Percentiles rank a stretch among this genome's conserved stretches.
phyloP scores from a whole-genome alignment of 1,140 invertebrate species.

The Drosophila eugracilis region DNA sequence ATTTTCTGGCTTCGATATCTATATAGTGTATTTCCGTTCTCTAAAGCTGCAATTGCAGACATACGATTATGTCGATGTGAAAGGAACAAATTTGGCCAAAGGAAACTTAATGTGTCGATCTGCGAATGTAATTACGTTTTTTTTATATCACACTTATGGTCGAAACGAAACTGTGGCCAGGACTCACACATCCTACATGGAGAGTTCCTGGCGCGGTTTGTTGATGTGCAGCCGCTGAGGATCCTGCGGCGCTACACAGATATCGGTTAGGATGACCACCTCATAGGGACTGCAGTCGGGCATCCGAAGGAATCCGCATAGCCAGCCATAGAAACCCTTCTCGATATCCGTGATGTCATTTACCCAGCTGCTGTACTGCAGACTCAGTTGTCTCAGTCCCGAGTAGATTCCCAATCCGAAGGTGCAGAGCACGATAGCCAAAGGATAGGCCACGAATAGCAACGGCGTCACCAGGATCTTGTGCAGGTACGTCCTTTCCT shows the following conservation, averaged over 20 bases:
- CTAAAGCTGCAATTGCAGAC: conserved; percentile 68
- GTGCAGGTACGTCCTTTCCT: conserved; percentile 88
- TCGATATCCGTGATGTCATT: conserved; percentile 90
- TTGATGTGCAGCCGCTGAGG: conserved; percentile 76
- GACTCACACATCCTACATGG: conserved; percentile 59
- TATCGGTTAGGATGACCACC: conserved; percentile 81
- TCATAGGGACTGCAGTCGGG: conserved; percentile 87
- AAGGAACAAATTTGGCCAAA: conserved; percentile 78
- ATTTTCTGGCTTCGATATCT: conserved; percentile 44
- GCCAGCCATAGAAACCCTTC: conserved; percentile 92
- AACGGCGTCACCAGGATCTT: conserved; percentile 88
- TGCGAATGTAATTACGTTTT: conserved; percentile 58
- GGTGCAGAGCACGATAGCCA: conserved; percentile 89
- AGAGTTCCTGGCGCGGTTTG: conserved; percentile 81
- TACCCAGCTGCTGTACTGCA: conserved; percentile 89
- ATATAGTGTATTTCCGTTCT: conserved; percentile 42
- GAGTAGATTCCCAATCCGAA: conserved; percentile 89
- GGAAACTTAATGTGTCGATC: conserved; percentile 71
- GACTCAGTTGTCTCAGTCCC: conserved; percentile 89
- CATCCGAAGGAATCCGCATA: conserved; percentile 88
- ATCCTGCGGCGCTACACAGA: conserved; percentile 73
- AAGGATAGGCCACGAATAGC: conserved; percentile 89
- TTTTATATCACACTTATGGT: conserved; percentile 74
- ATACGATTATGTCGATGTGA: conserved; percentile 50
- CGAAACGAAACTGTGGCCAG: conserved; percentile 34